phyloP scores from a whole-genome alignment of 1,140 invertebrate species.

The Kradibia gibbosae region DNA sequence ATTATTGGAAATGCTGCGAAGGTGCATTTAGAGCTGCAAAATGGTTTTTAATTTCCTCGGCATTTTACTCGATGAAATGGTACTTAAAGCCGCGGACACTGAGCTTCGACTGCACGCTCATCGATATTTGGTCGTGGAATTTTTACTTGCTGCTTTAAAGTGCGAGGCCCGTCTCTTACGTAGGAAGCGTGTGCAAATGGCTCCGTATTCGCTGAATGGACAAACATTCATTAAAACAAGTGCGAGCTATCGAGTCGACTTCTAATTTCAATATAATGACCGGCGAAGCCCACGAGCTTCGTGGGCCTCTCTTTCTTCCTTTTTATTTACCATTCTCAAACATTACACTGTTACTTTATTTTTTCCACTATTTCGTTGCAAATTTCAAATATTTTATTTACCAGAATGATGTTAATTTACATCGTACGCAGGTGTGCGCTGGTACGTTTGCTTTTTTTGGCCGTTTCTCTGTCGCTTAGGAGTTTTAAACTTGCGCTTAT shows the following conservation, averaged over 20 bases:
- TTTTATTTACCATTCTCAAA: neutral
- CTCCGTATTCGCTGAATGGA: slow-evolving; percentile 32
- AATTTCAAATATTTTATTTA: slow-evolving; percentile 11
- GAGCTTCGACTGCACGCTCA: neutral
- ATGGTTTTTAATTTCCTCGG: neutral
- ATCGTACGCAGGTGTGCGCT: neutral
- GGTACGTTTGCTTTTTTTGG: slow-evolving; percentile 2
- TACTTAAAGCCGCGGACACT: neutral
- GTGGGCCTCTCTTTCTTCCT: neutral
- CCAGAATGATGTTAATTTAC: slow-evolving; percentile 2
- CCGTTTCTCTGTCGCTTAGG: neutral
- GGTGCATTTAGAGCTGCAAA: too few relatives aligned
- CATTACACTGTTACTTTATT: too few relatives aligned
- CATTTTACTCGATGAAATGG: neutral
- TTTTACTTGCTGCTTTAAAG: neutral
- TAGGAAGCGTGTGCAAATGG: neutral
- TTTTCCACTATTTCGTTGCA: neutral
- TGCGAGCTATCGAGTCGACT: slow-evolving; percentile 26
- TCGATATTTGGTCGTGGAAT: neutral
- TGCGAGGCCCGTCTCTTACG: neutral
- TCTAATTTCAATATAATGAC: slow-evolving; percentile 24
- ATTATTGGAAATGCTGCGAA: too few relatives aligned
- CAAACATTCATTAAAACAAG: slow-evolving; percentile 46
- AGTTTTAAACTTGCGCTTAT: neutral
- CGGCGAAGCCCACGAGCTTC: neutral